Evolutionary conservation across 2,113 vertebrate species (phyloP).

Genomic region (Stomatorhinus ivindoensis): DNA sequence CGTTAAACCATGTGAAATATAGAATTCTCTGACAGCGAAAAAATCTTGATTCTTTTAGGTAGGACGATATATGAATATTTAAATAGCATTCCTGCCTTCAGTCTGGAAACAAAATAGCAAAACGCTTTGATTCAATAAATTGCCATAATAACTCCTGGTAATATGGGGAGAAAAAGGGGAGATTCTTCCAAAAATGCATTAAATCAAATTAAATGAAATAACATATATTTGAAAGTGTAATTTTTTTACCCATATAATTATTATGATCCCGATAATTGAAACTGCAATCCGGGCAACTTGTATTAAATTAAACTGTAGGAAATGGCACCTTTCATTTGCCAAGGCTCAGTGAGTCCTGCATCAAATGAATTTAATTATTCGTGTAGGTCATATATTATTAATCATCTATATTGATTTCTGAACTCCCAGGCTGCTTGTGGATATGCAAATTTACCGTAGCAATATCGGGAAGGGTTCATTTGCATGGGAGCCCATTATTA

Average conservation of each 20-base stretch:
- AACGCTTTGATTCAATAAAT: constrained; percentile 52
- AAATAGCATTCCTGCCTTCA: neutral
- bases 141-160: constrained; percentile 49
- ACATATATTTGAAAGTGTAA: constrained; percentile 62
- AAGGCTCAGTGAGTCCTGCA: constrained; percentile 58
- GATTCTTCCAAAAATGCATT: constrained; percentile 41
- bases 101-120: constrained; percentile 40
- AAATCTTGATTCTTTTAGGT: neutral
- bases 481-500: constrained; percentile 68
- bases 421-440: constrained; percentile 62
- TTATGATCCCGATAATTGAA: constrained; percentile 60
- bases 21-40: neutral
- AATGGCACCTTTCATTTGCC: constrained; percentile 56
- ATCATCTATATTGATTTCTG: constrained; percentile 75
- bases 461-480: constrained; percentile 62
- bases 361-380: constrained; percentile 70
- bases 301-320: constrained; percentile 59
- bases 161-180: constrained; percentile 37
- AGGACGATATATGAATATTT: constrained; percentile 16
- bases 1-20: constrained; percentile 6
- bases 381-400: constrained; percentile 68
- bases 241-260: constrained; percentile 56
- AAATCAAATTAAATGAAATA: constrained; percentile 59
- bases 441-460: constrained; percentile 59
- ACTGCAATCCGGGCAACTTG: constrained; percentile 52